Percentiles rank a stretch among this genome's conserved stretches.
These are phyloP conservation scores for Caradrina clavipalpis DNA, from an alignment of 2,888 invertebrate species.

Conservation along the genomic window DNA sequence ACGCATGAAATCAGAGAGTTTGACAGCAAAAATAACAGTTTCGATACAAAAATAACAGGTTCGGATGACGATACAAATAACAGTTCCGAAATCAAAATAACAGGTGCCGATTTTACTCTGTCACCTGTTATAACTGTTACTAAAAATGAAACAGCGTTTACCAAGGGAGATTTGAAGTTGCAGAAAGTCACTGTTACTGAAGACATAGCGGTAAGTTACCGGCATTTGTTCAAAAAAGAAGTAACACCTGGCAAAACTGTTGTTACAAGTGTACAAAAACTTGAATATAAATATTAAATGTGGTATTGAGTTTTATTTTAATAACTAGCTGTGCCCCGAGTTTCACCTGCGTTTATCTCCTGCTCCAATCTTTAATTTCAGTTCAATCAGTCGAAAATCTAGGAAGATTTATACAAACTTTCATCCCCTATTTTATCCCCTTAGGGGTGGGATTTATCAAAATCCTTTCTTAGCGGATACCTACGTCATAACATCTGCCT, in stretches of 20 bases:
- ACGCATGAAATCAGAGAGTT: conserved; percentile 73
- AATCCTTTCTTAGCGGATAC: too few relatives aligned
- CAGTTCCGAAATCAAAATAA: conserved; percentile 56
- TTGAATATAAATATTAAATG: conserved; percentile 80
- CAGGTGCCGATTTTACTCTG: conserved; percentile 63
- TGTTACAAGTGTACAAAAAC: conserved; percentile 77
- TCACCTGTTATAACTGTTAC: conserved; percentile 81
- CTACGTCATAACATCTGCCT: too few relatives aligned
- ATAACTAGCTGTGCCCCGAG: too few relatives aligned
- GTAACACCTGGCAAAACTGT: conserved; percentile 79
- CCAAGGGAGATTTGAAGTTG: conserved; percentile 80
- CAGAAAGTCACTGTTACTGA: conserved; percentile 83
- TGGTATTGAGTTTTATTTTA: conserved; percentile 61
- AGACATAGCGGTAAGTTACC: conserved; percentile 81
- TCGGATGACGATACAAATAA: conserved; percentile 44
- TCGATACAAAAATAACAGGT: conserved; percentile 55
- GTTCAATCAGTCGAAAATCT: too few relatives aligned
- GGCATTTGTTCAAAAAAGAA: conserved; percentile 83
- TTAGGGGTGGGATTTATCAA: too few relatives aligned
- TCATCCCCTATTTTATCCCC: too few relatives aligned
- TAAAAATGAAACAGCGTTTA: conserved; percentile 77
- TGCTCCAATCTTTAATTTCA: too few relatives aligned
- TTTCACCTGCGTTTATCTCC: too few relatives aligned
- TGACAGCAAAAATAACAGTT: conserved; percentile 26
- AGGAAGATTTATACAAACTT: too few relatives aligned